A percentile compares a stretch with the other conserved stretches of the same genome.
phyloP scores from a whole-genome alignment of 2,113 vertebrate genomes.

The Tenebrosternarchus preto region DNA sequence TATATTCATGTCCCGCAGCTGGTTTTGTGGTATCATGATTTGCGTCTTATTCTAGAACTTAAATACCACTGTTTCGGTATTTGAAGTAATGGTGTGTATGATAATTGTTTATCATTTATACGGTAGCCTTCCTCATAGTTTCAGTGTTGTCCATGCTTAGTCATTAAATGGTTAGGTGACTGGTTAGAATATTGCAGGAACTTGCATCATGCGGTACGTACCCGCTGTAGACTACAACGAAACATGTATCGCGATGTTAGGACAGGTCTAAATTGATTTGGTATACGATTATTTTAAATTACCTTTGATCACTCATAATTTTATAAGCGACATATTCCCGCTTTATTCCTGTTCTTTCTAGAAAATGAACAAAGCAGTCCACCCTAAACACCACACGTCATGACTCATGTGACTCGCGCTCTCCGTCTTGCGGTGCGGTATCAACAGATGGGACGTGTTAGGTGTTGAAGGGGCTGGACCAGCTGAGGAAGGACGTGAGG shows the following conservation, averaged over 20 bases:
- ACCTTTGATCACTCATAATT: neutral
- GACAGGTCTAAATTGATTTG: neutral
- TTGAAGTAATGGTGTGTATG: neutral
- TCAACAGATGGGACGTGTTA: conserved; percentile 42
- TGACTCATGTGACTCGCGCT: conserved; percentile 23
- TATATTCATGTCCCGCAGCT: too few relatives aligned
- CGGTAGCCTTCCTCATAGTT: neutral
- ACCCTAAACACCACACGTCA: conserved; percentile 18
- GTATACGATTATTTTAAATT: neutral
- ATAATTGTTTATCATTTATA: neutral
- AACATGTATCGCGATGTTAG: neutral
- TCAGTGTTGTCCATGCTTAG: neutral
- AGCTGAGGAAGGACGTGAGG: conserved; percentile 43
- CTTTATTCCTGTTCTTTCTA: neutral
- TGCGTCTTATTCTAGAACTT: too few relatives aligned
- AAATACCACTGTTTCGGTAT: neutral
- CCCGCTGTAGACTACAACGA: neutral
- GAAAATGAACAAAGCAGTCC: conserved; percentile 10
- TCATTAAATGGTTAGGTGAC: conserved; percentile 24
- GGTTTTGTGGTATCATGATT: too few relatives aligned
- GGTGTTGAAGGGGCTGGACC: conserved; percentile 27
- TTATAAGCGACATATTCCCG: neutral
- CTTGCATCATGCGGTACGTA: conserved; percentile 48
- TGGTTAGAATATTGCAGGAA: conserved; percentile 30
- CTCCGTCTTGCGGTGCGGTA: neutral